Percentiles rank a stretch among this genome's conserved stretches.
These are phyloP conservation scores for Acrocephalus scirpaceus DNA, from an alignment of 2,797 vertebrate species.

Conservation along the genomic window DNA sequence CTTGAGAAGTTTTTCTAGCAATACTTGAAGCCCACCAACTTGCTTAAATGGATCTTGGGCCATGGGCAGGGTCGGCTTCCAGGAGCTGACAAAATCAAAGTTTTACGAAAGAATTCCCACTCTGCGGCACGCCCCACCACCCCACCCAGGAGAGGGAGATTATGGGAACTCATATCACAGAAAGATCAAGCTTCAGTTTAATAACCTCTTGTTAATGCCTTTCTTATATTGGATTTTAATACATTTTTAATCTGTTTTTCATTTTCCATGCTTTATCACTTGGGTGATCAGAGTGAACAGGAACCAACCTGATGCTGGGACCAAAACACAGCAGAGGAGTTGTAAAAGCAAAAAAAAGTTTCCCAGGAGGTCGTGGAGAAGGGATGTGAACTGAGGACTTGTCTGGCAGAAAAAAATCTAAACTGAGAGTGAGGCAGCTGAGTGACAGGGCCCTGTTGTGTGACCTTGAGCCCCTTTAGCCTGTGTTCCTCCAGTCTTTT, in stretches of 20 bases:
- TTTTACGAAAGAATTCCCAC: constrained; percentile 45
- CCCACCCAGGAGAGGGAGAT: constrained; percentile 43
- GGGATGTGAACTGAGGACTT: background rate
- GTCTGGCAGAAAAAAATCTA: background rate
- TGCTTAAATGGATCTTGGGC: constrained; percentile 10
- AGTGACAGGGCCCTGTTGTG: background rate
- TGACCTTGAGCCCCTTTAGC: background rate
- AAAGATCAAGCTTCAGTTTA: constrained; percentile 51
- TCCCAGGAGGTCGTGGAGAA: background rate
- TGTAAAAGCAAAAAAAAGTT: constrained; percentile 7
- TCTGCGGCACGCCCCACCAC: constrained; percentile 27
- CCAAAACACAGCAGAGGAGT: background rate
- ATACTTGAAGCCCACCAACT: background rate
- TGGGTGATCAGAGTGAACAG: constrained; percentile 30
- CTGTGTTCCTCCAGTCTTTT: background rate
- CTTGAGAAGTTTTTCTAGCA: background rate
- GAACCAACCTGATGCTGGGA: constrained; percentile 54
- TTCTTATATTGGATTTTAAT: constrained; percentile 70
- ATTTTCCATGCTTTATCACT: constrained; percentile 49
- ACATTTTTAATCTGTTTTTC: constrained; percentile 68
- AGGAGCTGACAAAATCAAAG: constrained; percentile 52
- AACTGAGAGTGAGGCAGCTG: background rate
- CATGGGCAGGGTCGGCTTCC: background rate
- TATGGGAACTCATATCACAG: constrained; percentile 52
- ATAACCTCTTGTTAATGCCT: constrained; percentile 51